These are phyloP conservation scores for Entomyzon cyanotis DNA, from an alignment of 2,113 vertebrate species.

Conservation along the genomic window DNA sequence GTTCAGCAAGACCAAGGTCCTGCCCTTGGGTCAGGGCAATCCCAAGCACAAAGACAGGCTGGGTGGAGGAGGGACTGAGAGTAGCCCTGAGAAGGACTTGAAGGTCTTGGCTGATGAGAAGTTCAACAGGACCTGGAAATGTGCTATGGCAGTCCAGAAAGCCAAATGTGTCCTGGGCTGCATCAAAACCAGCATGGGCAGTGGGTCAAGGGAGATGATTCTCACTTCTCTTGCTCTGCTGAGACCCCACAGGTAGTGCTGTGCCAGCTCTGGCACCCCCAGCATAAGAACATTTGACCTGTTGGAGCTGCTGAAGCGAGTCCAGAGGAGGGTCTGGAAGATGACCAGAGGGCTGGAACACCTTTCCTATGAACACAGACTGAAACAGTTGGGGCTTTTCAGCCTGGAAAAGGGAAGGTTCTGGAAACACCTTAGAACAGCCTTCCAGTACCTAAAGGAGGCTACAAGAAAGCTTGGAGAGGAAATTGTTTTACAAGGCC, in stretches of 20 bases:
- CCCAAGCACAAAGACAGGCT: background rate
- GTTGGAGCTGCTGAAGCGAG: background rate
- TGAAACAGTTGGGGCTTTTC: background rate
- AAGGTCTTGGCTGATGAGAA: background rate
- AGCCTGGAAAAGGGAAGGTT: background rate
- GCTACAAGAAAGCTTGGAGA: background rate
- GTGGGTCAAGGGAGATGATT: background rate
- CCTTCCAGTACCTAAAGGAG: background rate
- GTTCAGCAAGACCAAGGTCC: background rate
- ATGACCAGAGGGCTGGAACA: background rate
- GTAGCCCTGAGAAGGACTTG: background rate
- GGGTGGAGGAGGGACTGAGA: background rate
- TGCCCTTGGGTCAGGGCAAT: background rate
- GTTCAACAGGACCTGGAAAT: accelerated
- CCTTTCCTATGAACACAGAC: background rate
- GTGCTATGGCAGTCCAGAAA: background rate
- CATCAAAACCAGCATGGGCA: background rate
- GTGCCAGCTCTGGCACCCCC: background rate
- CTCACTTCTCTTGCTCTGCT: background rate
- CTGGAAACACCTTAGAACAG: background rate
- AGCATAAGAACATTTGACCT: background rate
- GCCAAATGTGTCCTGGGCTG: background rate
- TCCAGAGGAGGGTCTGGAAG: background rate
- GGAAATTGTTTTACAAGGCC: background rate
- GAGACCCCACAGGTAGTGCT: background rate